phyloP scores from a whole-genome alignment of 2,888 invertebrate species.

The Lissonota sp. region DNA sequence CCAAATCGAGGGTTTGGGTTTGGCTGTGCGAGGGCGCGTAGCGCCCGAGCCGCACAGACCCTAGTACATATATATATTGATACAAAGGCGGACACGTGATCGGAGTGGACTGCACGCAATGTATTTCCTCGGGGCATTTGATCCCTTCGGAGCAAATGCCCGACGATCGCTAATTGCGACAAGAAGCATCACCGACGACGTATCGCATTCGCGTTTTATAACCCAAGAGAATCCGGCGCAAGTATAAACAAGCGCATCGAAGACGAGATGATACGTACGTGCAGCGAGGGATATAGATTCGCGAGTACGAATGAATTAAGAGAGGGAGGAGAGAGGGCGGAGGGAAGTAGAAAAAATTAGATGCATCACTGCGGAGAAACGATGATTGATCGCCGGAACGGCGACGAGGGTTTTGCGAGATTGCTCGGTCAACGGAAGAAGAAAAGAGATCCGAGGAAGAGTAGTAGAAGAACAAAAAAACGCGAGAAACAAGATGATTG shows the following conservation, averaged over 20 bases:
- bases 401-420: constrained; percentile 13
- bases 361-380: constrained; percentile 23
- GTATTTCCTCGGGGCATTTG: constrained; percentile 25
- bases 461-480: no score
- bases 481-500: constrained; percentile 1
- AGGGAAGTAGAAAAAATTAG: constrained; percentile 1
- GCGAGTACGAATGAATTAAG: constrained; percentile 53
- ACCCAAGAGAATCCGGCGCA: neutral
- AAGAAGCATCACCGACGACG: constrained; percentile 54
- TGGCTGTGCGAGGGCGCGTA: no score
- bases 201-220: neutral
- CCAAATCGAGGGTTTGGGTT: no score
- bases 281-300: neutral
- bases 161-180: constrained; percentile 74
- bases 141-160: constrained; percentile 60
- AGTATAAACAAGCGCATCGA: no score
- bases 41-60: no score
- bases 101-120: constrained; percentile 35
- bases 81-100: constrained; percentile 1
- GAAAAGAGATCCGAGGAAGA: constrained; percentile 1
- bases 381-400: constrained; percentile 61
- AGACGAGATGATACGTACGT: no score
- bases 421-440: constrained; percentile 13
- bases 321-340: constrained; percentile 26
- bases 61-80: neutral